phyloP scores from a whole-genome alignment of 1,140 invertebrate species.

The Steinernema khuongi region DNA sequence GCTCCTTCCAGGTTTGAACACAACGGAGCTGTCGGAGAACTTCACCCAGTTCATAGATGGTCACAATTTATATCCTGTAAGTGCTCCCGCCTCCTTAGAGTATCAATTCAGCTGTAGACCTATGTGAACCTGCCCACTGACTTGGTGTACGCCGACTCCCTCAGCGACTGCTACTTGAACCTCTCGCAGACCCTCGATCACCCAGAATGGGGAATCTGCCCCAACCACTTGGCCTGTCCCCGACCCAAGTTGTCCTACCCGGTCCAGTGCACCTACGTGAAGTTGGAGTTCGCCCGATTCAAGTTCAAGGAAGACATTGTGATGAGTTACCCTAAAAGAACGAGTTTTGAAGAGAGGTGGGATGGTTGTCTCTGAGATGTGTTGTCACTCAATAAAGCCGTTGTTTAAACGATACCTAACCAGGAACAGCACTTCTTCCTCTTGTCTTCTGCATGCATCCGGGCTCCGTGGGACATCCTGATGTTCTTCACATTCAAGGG shows the following conservation, averaged over 20 bases:
- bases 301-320: not conserved
- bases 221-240: not conserved
- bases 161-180: not conserved
- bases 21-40: not conserved
- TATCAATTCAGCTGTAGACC: not conserved
- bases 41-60: not conserved
- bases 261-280: not conserved
- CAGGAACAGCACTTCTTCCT: too few species aligned
- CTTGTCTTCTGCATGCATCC: too few species aligned
- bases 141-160: not conserved
- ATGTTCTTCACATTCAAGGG: too few species aligned
- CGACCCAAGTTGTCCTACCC: not conserved
- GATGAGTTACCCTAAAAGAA: not conserved
- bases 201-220: not conserved
- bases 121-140: not conserved
- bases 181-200: not conserved
- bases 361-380: constrained; percentile 11
- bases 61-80: not conserved
- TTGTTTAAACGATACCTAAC: too few species aligned
- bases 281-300: not conserved
- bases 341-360: not conserved
- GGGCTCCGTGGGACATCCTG: too few species aligned
- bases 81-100: not conserved
- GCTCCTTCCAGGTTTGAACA: not conserved
- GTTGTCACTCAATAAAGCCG: too few species aligned